These are phyloP conservation scores for Watsonalla cultraria DNA, from an alignment of 2,888 invertebrate genomes.

Conservation along the genomic window DNA sequence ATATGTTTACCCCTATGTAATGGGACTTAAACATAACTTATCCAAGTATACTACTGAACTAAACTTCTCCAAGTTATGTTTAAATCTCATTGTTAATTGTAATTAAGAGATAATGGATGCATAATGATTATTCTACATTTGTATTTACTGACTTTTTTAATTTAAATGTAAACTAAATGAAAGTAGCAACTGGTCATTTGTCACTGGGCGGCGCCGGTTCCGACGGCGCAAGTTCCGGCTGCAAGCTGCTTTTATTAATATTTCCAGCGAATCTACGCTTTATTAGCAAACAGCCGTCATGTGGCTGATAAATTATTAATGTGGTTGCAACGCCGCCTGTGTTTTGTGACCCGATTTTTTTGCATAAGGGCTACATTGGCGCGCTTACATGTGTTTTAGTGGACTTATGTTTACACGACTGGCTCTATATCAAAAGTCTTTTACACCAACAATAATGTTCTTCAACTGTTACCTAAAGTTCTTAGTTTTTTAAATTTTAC, in stretches of 20 bases:
- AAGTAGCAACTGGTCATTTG: constrained; percentile 71
- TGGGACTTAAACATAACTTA: no score
- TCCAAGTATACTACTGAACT: no score
- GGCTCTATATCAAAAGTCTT: not conserved
- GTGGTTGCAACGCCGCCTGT: constrained; percentile 68
- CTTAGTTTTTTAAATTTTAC: no score
- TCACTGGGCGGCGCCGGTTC: constrained; percentile 55
- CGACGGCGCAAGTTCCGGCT: constrained; percentile 59
- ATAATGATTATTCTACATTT: not conserved
- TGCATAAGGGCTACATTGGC: constrained; percentile 13
- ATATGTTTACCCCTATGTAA: no score
- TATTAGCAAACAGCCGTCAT: constrained; percentile 79
- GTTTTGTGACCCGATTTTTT: constrained; percentile 59
- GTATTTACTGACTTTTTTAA: constrained; percentile 37
- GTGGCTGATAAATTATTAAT: constrained; percentile 78
- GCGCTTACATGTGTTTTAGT: constrained; percentile 31
- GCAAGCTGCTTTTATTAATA: constrained; percentile 77
- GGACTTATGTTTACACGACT: constrained; percentile 14
- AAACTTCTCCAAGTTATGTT: no score
- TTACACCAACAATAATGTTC: no score
- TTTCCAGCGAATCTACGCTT: constrained; percentile 75
- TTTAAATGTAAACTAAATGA: constrained; percentile 70
- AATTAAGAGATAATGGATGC: no score
- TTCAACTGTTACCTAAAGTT: no score
- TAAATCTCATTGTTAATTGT: no score